Conservation (phyloP, 2,797 vertebrate species). For the Danionella dracula region DNA sequence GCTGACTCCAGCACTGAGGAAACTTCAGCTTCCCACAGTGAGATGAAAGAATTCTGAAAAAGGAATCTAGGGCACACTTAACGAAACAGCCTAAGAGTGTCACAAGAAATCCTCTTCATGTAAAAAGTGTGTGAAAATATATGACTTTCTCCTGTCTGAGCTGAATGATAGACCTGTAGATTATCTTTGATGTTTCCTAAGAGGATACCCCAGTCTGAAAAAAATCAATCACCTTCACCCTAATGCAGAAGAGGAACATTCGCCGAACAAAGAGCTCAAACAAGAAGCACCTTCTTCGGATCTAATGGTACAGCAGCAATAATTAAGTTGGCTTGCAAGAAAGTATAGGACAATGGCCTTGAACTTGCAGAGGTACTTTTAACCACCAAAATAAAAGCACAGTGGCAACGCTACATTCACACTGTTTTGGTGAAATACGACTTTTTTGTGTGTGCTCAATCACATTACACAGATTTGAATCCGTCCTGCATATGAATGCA, state of each 20-base stretch:
- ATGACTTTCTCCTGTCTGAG: background rate
- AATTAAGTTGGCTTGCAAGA: background rate
- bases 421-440: too few species aligned
- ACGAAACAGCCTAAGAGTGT: background rate
- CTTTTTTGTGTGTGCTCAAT: too few species aligned
- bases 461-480: too few species aligned
- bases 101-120: background rate
- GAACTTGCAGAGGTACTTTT: too few species aligned
- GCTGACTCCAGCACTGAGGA: conserved; percentile 21
- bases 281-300: too few species aligned
- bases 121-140: background rate
- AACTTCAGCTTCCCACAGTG: background rate
- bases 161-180: background rate
- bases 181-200: background rate
- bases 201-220: background rate
- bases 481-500: too few species aligned
- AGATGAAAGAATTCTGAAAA: conserved; percentile 5
- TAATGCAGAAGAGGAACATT: too few species aligned
- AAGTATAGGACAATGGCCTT: too few species aligned
- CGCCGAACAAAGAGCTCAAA: too few species aligned
- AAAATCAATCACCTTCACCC: background rate
- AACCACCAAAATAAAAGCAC: too few species aligned
- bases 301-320: background rate
- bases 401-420: too few species aligned
- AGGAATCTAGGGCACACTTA: conserved; percentile 3